Base-by-base conservation (phyloP, 2,113 vertebrate species). In the Callaeas wilsoni region DNA sequence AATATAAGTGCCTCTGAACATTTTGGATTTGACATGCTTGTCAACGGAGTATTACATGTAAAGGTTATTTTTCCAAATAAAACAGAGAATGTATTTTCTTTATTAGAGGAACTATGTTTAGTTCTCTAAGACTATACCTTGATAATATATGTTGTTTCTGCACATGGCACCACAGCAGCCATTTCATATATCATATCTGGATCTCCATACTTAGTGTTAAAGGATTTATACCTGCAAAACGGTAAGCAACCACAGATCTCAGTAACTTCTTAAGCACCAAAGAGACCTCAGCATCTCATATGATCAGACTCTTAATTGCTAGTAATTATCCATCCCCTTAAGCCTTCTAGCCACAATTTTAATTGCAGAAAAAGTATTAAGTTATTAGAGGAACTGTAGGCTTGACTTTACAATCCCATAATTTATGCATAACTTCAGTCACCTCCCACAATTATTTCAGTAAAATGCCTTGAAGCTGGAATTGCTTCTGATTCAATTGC, bases 311-410 rank as follows among this genome's bases (percentile, higher is more conserved):
- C 32, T 76, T 94, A 96, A 96, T 74, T 90, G 42, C 70, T n/a
- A 63, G 89, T 70, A 83, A 95, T 96, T 88, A 96, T 50, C 60
- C 60, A 92, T 56, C 69, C 60, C 67, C 77, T 93, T 77, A 80
- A 94, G 87, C 77, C 69, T 87, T 89, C 81, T 63, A 91, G 41
- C 46, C 63, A 55, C 67, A 90, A 83, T 76, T 91, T 94, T 93
- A 93, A 93, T 76, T 85, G 87, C 55, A 83, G 63, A 94, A 94
- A 95, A 96, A 85, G 79, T 47, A 91, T 12, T 49, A 87, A 86
- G n/a, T 81, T 85, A 62, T 70, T 95, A 91, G 69, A 79, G 55
- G 13, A 93, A 50, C 55, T 57, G 30, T 37, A 85, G 81, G 76
- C 57, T 64, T 93, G 71, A 83, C 59, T 87, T 96, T 77, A 83